Evolutionary conservation across 2,888 invertebrate genomes (phyloP), one percentile per base, ranked within the genome.

Genomic region (Julus scanicus): DNA sequence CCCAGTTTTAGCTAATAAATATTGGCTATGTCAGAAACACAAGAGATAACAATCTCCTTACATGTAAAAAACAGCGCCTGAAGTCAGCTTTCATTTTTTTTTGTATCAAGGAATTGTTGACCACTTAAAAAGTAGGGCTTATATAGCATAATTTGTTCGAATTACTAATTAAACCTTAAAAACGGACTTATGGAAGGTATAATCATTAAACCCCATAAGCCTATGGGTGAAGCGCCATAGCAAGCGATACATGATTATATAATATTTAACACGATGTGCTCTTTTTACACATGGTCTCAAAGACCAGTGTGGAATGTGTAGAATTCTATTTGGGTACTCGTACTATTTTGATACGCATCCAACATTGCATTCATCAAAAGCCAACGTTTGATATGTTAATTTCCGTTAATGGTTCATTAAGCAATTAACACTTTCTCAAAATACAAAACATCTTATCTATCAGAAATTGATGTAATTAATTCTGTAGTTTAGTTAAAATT

Each of bases 1-100:
- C 71, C 71, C 29, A 71, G 71, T 29, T 71, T 71, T 71, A 11
- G 20, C 20, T 71, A 71, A 71, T 71, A 71, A 71, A 71, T 71
- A 71, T 71, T 71, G 71, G 8, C 20, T 71, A 71, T 71, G 71
- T 29, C 71, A 71, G 71, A 29, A 71, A 71, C 71, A 71, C 71
- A 20, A 11, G 6, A 71, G 71, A 71, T 71, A 71, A 29, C 71
- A 71, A 71, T 71, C 71, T 71, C 20, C 20, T 71, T 71, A 71
- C 71, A 71, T 63, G 63, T 11, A 71, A 71, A 71, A 71, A 20
- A 20, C 2, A 71, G 20, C 71, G 71, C 71, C 71, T 71, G 29
- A 8, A 71, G 71, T 71, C 11, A 71, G 71, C 29, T 29, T 20
- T 29, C 20, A 71, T 71, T 71, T 71, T 71, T 71, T 71, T 44